Evolutionary conservation across 1,140 invertebrate species (phyloP).

Genomic region (Acromyrmex heyeri): DNA sequence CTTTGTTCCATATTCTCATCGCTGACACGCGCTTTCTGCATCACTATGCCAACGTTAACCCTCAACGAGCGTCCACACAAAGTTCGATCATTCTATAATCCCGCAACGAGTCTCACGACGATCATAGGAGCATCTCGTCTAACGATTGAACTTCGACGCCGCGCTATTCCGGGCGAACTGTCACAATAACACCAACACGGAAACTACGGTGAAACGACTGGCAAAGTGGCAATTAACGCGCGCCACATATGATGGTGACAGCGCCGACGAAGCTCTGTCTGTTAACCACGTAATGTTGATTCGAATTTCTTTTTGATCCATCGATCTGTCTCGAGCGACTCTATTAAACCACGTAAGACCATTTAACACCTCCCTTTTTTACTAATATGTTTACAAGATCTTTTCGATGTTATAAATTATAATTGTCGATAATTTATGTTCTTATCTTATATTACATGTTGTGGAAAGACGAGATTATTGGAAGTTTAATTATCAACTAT

Average conservation of each 20-base stretch:
- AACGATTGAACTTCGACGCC: not conserved
- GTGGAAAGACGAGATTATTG: too few relatives aligned
- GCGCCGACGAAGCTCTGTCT: not conserved
- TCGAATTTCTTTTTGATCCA: too few relatives aligned
- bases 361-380: not conserved
- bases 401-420: not conserved
- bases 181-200: slow-evolving; percentile 15
- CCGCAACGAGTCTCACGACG: not conserved
- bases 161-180: not conserved
- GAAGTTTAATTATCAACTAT: not conserved
- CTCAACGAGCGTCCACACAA: not conserved
- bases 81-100: slow-evolving; percentile 12
- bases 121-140: not conserved
- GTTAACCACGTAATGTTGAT: not conserved
- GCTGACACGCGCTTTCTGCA: not conserved
- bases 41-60: not conserved
- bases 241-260: not conserved
- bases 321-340: too few relatives aligned
- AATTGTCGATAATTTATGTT: not conserved
- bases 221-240: not conserved
- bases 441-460: not conserved
- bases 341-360: not conserved
- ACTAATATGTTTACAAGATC: not conserved
- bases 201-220: not conserved
- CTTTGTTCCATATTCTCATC: slow-evolving; percentile 21